Percentiles rank a stretch among this genome's conserved stretches.
Evolutionary conservation across 2,888 invertebrate genomes (phyloP).

Genomic region (Perizoma flavofasciatum): DNA sequence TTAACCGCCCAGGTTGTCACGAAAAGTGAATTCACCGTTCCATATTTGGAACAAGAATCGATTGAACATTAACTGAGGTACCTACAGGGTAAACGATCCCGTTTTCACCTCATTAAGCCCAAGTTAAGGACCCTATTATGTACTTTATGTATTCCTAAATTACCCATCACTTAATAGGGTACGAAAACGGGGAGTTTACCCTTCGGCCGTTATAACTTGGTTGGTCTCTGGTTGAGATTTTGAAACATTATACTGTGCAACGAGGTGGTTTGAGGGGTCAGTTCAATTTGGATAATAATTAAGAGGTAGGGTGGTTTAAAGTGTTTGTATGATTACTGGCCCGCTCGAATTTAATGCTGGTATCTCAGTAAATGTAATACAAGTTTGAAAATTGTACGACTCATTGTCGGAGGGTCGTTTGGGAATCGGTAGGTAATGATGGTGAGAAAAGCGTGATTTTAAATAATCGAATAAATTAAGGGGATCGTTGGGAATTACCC

Average conservation of each 20-base stretch:
- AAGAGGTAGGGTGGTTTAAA: constrained; percentile 74
- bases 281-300: constrained; percentile 53
- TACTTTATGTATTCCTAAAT: constrained; percentile 84
- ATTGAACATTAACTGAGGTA: constrained; percentile 59
- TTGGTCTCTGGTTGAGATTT: constrained; percentile 38
- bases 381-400: constrained; percentile 61
- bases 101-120: constrained; percentile 81
- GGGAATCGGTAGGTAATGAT: constrained; percentile 13
- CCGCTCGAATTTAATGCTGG: constrained; percentile 78
- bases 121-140: constrained; percentile 82
- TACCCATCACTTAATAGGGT: constrained; percentile 83
- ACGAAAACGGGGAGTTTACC: constrained; percentile 67
- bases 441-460: constrained; percentile 13
- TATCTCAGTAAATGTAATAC: constrained; percentile 61
- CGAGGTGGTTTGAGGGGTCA: constrained; percentile 46
- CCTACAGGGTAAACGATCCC: constrained; percentile 68
- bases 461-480: constrained; percentile 13
- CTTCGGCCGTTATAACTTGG: constrained; percentile 56
- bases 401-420: constrained; percentile 41
- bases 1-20: constrained; percentile 22
- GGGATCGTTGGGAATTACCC: not conserved
- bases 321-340: constrained; percentile 78
- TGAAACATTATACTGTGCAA: constrained; percentile 4
- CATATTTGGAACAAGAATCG: constrained; percentile 44
- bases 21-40: constrained; percentile 22